A percentile compares a stretch with the other conserved stretches of the same genome.
Evolutionary conservation across 2,113 vertebrate species (phyloP).

Genomic region (Silurus meridionalis): DNA sequence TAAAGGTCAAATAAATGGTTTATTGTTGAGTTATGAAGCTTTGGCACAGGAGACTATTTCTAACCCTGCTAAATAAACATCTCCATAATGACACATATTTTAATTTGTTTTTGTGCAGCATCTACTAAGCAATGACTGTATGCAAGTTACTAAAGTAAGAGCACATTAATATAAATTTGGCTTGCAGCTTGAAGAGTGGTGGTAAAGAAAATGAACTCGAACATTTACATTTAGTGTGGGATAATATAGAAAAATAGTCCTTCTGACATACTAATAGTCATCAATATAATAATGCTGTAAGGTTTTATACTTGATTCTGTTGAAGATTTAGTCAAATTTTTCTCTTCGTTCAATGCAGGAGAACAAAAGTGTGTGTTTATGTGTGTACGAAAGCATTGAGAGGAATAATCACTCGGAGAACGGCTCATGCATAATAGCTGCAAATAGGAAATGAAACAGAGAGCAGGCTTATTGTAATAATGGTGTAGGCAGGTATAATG

Average conservation of each 20-base stretch:
- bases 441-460: background rate
- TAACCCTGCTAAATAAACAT: background rate
- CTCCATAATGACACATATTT: background rate
- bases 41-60: background rate
- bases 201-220: background rate
- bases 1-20: background rate
- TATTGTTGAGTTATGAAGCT: background rate
- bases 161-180: background rate
- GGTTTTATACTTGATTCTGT: slow-evolving; percentile 73
- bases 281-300: slow-evolving; percentile 65
- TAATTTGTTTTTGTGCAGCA: background rate
- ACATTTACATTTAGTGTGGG: background rate
- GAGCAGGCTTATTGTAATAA: background rate
- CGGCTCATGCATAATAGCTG: slow-evolving; percentile 12
- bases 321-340: slow-evolving; percentile 84
- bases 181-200: background rate
- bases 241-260: slow-evolving; percentile 4
- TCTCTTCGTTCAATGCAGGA: slow-evolving; percentile 65
- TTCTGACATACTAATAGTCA: background rate
- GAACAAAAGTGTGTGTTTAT: slow-evolving; percentile 40
- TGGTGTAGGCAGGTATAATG: background rate
- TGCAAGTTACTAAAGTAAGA: background rate
- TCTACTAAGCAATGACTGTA: too few relatives aligned
- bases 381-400: background rate
- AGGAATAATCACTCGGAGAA: slow-evolving; percentile 38